These are phyloP conservation scores for Hippoglossus hippoglossus DNA, from an alignment of 2,797 vertebrate species.

Conservation along the genomic window DNA sequence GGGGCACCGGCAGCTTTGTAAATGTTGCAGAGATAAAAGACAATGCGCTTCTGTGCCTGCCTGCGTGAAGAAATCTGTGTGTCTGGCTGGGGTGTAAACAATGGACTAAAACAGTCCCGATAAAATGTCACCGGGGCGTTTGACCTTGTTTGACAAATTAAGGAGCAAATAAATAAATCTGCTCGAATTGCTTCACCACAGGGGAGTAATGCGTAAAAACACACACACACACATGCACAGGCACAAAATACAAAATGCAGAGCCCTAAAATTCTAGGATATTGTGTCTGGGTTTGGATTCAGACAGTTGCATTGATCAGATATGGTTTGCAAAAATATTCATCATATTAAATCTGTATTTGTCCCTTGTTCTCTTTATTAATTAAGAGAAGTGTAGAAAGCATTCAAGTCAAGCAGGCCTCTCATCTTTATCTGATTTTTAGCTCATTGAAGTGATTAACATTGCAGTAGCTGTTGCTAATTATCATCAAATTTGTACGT, in stretches of 20 bases:
- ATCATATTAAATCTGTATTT: background rate
- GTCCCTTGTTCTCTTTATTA: background rate
- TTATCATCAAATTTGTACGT: background rate
- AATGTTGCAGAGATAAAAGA: slow-evolving; percentile 73
- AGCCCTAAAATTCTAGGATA: background rate
- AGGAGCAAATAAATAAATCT: slow-evolving; percentile 69
- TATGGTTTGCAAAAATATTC: background rate
- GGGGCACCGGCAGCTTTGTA: slow-evolving; percentile 63
- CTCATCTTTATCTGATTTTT: too few relatives aligned
- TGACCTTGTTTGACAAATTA: slow-evolving; percentile 78
- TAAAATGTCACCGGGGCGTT: slow-evolving; percentile 57
- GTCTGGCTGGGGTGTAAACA: slow-evolving; percentile 62
- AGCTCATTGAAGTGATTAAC: background rate
- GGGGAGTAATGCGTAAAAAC: slow-evolving; percentile 34
- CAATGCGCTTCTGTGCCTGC: slow-evolving; percentile 18
- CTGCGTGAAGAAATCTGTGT: slow-evolving; percentile 41
- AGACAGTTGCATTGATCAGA: slow-evolving; percentile 11
- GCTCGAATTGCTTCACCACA: slow-evolving; percentile 50
- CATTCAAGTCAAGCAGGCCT: background rate
- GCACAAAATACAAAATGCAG: slow-evolving; percentile 10
- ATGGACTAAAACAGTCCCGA: slow-evolving; percentile 51
- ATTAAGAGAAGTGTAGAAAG: background rate
- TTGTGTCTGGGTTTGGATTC: background rate
- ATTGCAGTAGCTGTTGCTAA: background rate
- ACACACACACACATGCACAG: background rate